These are phyloP conservation scores for Arion vulgaris DNA, from an alignment of 1,140 invertebrate species.

Conservation along the genomic window DNA sequence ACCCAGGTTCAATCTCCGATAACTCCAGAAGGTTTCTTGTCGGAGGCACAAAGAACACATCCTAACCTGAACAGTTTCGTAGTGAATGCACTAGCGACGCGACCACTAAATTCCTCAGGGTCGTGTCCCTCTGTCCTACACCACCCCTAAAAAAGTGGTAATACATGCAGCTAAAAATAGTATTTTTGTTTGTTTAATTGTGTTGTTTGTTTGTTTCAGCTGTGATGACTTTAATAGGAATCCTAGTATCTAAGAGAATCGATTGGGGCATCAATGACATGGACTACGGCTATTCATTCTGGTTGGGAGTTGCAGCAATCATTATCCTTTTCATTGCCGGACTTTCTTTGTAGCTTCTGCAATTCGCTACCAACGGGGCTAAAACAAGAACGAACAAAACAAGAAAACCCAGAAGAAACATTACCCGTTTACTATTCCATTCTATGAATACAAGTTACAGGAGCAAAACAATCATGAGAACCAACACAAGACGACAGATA, in stretches of 20 bases:
- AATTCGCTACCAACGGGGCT: background rate
- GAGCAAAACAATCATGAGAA: background rate
- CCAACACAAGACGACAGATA: background rate
- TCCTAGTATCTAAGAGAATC: background rate
- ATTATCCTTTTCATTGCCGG: background rate
- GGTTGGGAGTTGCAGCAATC: background rate
- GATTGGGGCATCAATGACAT: background rate
- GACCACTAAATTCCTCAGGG: no score
- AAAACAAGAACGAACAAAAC: background rate
- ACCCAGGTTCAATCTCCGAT: no score
- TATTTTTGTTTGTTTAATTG: no score
- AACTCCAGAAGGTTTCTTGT: no score
- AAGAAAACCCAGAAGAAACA: background rate
- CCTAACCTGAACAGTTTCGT: no score
- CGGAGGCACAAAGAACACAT: no score
- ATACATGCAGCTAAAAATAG: no score
- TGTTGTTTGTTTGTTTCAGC: background rate
- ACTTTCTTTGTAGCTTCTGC: background rate
- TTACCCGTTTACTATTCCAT: background rate
- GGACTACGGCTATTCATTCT: background rate
- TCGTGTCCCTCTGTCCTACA: no score
- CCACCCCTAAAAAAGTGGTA: no score
- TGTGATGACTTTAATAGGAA: background rate
- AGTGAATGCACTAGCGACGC: no score
- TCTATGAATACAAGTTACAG: background rate